A percentile compares a stretch with the other conserved stretches of the same genome.
Evolutionary conservation across 1,140 invertebrate species (phyloP).

Genomic region (Drosophila ohnishii): DNA sequence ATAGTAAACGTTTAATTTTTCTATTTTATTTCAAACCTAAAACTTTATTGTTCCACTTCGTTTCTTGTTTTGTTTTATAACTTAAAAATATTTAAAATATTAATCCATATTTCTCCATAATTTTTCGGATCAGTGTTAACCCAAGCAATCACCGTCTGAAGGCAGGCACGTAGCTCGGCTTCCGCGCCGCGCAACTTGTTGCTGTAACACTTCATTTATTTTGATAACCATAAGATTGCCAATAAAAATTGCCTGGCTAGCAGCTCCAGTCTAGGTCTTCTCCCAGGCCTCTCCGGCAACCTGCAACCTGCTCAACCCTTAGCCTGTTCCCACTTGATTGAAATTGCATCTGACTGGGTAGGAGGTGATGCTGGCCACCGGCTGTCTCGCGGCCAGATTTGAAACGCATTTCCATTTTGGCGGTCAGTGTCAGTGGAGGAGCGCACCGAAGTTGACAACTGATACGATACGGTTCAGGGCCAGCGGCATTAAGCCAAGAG

Average conservation of each 20-base stretch:
- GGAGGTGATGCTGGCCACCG: constrained; percentile 16
- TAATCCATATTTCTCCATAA: not conserved
- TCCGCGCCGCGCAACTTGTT: constrained; percentile 71
- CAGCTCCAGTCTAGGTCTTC: constrained; percentile 24
- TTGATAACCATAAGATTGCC: constrained; percentile 81
- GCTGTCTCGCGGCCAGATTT: constrained; percentile 56
- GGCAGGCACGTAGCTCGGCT: constrained; percentile 66
- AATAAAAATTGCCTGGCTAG: constrained; percentile 58
- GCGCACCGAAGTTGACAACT: constrained; percentile 70
- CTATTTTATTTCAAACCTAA: too few relatives aligned
- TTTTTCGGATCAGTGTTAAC: constrained; percentile 23
- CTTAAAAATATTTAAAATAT: not conserved
- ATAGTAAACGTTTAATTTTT: too few relatives aligned
- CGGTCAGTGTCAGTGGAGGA: constrained; percentile 66
- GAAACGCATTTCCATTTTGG: constrained; percentile 75
- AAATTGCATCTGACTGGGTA: constrained; percentile 65
- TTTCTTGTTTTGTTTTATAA: not conserved
- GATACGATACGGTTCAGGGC: constrained; percentile 67
- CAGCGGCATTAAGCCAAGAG: constrained; percentile 35
- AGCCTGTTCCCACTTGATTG: constrained; percentile 72
- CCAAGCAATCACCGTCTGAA: constrained; percentile 48
- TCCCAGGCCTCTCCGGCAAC: constrained; percentile 4
- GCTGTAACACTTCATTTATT: constrained; percentile 80
- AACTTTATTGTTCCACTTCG: too few relatives aligned
- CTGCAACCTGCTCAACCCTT: constrained; percentile 56